Evolutionary conservation across 2,888 invertebrate species (phyloP), one percentile per base, ranked within the genome.

Genomic region (Pachycephus smyrnensis): DNA sequence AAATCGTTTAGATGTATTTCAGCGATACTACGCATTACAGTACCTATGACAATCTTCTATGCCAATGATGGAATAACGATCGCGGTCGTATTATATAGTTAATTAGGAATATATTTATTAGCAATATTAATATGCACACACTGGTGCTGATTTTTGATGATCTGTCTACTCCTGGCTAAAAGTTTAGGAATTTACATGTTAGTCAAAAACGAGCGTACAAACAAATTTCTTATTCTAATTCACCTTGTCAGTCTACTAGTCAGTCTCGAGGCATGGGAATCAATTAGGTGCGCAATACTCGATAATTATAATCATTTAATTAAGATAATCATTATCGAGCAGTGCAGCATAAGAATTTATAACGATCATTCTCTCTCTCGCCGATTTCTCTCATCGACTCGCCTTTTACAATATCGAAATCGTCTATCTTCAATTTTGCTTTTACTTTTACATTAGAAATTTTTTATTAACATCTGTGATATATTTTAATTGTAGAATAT

Each of bases 401-500:
- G 77, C 73, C 76, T 81, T 77, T 82, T 78, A 80, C 85, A 83
- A 82, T 80, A 81, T 55, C 73, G 76, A 76, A 79, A 81, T 82
- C 73, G 80, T 79, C 77, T 75, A 77, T 78, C 55, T 77, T 86
- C 84, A 82, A 80, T 87, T 86, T 83, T 80, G 80, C 86, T 81
- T 87, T 86, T 84, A 81, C 85, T 84, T 85, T 82, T 81, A 86
- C 85, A 82, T 88, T 83, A 88, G 87, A 87, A 80, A 82, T 88
- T 89, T 87, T 89, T 86, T 87, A 87, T 90, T 89, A 87, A 90
- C 87, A 90, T 90, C 90, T 90, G 90, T 90, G 90, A 90, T 90
- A 90, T 89, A 89, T 88, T 89, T 89, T 89, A 89, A 89, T 88
- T 87, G 87, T 89, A 89, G 88, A 84, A 82, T 89, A 88, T 89